phyloP scores from a whole-genome alignment of 1,140 invertebrate genomes.

The Agraylea sexmaculata region DNA sequence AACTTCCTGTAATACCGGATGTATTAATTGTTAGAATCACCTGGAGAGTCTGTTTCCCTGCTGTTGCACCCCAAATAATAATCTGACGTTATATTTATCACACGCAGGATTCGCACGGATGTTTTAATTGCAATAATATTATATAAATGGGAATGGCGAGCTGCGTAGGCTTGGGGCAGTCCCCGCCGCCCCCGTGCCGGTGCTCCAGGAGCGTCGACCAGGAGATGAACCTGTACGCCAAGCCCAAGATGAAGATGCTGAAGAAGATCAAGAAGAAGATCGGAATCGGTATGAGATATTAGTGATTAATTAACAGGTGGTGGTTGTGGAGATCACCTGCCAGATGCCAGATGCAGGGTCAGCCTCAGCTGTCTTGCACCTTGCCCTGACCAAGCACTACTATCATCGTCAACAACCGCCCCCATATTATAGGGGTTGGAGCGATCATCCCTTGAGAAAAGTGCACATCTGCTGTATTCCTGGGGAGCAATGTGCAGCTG shows the following conservation, averaged over 20 bases:
- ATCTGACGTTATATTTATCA: no score
- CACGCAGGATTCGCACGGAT: no score
- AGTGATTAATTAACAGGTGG: constrained; percentile 9
- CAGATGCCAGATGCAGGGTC: constrained; percentile 3
- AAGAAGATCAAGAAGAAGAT: constrained; percentile 41
- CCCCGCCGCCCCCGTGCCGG: constrained; percentile 10
- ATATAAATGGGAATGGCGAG: constrained; percentile 21
- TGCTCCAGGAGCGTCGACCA: constrained; percentile 12
- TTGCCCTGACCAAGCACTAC: background rate
- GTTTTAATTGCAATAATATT: no score
- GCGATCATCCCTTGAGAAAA: background rate
- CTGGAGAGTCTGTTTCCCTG: no score
- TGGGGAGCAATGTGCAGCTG: no score
- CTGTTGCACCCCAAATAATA: no score
- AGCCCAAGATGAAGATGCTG: constrained; percentile 38
- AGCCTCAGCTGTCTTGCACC: constrained; percentile 4
- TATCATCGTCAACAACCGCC: background rate
- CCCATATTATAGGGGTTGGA: background rate
- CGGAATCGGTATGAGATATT: constrained; percentile 31
- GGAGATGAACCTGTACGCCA: constrained; percentile 17
- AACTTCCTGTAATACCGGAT: no score
- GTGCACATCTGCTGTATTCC: no score
- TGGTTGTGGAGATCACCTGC: constrained; percentile 5
- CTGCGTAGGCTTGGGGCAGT: constrained; percentile 13
- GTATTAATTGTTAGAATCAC: no score